Evolutionary conservation across 2,797 vertebrate species (phyloP), one percentile per base, ranked within the genome.

Genomic region (Merluccius polli): DNA sequence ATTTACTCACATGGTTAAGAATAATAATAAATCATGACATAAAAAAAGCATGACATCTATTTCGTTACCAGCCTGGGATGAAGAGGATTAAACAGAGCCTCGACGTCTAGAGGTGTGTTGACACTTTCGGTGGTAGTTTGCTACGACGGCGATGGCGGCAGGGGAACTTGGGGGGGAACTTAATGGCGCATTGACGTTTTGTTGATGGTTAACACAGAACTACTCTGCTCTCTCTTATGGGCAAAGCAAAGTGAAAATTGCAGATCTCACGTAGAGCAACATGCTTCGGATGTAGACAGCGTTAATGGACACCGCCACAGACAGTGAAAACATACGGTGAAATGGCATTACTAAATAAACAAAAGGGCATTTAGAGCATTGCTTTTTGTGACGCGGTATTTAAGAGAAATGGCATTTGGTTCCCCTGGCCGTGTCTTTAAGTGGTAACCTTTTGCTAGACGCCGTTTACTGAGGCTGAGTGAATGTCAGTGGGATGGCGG

Each of bases 161-260:
- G 65, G 12, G 70, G 79, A 71, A 12, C n/a, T 38, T 41, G 71
- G 31, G 63, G 63, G 16, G 69, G 79, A 68, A 13, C 27, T 35
- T 52, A 12, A 21, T 13, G 59, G 67, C 73, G 73, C 75, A 0
- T 31, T 44, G 75, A 69, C 29, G 70, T 79, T 10, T 71, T 85
- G 52, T 88, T 87, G 73, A 38, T 18, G 70, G 83, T 87, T 76
- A 79, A 87, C 81, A 86, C 18, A 6, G 31, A 0, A 44, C 16
- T 12, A 3, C 35, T 48, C 38, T 77, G 75, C 82, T 71, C 79
- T 79, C 29, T 70, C 69, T 48, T 84, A 33, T 10, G 74, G 80
- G 79, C 21, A 4, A 73, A 65, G 70, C 35, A 32, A 69, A 10
- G 6, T 27, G 71, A 65, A 70, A 10, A 38, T 68, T 78, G 74